Conservation (phyloP, 2,797 vertebrate species). For the Numenius phaeopus region DNA sequence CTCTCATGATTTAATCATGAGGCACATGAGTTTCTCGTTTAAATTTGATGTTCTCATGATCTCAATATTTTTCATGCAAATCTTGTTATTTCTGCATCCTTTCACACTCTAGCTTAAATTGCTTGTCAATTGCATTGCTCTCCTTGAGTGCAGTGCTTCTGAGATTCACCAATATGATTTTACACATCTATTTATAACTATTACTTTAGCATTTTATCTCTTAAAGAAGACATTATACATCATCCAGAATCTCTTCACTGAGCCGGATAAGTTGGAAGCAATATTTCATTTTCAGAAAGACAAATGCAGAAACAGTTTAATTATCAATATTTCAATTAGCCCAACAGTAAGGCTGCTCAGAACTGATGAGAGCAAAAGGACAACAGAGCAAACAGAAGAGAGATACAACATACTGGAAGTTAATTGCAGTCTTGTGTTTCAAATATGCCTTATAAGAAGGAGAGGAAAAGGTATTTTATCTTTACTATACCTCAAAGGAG, state of each 20-base stretch:
- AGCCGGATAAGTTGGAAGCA: conserved; percentile 62
- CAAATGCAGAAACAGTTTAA: conserved; percentile 42
- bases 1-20: conserved; percentile 85
- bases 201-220: conserved; percentile 74
- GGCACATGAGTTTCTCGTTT: conserved; percentile 79
- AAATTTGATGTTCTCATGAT: conserved; percentile 84
- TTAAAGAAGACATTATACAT: conserved; percentile 72
- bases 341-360: not conserved
- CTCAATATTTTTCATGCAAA: conserved; percentile 87
- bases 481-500: not conserved
- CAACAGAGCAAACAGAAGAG: not conserved
- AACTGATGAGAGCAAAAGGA: conserved; percentile 9
- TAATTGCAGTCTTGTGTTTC: not conserved
- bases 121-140: conserved; percentile 81
- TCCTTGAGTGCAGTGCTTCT: conserved; percentile 76
- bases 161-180: conserved; percentile 78
- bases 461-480: not conserved
- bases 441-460: not conserved
- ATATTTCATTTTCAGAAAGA: not conserved
- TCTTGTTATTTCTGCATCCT: conserved; percentile 85
- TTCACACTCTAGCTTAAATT: conserved; percentile 82
- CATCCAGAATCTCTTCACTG: conserved; percentile 64
- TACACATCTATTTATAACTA: conserved; percentile 82
- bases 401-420: not conserved
- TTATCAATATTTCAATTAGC: conserved; percentile 57